Conservation (phyloP, 2,113 vertebrate genomes). For the Cochlearius cochlearius region DNA sequence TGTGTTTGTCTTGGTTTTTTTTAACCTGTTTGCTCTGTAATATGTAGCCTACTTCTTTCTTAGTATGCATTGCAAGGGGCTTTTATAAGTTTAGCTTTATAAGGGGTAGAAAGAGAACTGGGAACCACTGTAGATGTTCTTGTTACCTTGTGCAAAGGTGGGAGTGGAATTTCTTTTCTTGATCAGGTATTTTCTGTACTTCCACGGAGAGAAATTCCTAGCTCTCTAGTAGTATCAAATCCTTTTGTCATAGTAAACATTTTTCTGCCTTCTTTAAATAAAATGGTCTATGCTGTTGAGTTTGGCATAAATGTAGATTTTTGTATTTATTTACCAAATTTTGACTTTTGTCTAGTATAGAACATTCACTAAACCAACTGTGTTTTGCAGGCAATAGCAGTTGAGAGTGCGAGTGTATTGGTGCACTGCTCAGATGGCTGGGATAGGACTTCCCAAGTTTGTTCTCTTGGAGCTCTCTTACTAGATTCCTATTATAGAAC, state of each 20-base stretch:
- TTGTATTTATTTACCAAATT: background rate
- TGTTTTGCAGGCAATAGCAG: conserved; percentile 82
- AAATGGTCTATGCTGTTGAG: background rate
- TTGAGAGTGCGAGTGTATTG: conserved; percentile 90
- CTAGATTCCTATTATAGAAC: conserved; percentile 96
- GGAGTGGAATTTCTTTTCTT: background rate
- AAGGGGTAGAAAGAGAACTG: background rate
- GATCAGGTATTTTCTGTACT: background rate
- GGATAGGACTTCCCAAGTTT: conserved; percentile 97
- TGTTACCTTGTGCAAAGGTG: background rate
- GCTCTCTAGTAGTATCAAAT: background rate
- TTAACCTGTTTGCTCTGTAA: background rate
- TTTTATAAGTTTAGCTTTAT: background rate
- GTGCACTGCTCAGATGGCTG: conserved; percentile 98
- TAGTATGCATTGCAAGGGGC: background rate
- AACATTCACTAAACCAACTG: background rate
- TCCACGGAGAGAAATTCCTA: background rate
- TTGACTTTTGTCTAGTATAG: background rate
- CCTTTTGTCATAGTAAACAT: background rate
- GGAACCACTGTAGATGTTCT: background rate
- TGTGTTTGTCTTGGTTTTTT: rapidly evolving
- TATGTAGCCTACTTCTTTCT: background rate
- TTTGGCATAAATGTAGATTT: background rate
- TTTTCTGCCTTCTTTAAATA: background rate
- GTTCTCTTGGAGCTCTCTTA: conserved; percentile 89